Evolutionary conservation across 2,113 vertebrate species (phyloP), one percentile per base, ranked within the genome.

Genomic region (Alectura lathami): DNA sequence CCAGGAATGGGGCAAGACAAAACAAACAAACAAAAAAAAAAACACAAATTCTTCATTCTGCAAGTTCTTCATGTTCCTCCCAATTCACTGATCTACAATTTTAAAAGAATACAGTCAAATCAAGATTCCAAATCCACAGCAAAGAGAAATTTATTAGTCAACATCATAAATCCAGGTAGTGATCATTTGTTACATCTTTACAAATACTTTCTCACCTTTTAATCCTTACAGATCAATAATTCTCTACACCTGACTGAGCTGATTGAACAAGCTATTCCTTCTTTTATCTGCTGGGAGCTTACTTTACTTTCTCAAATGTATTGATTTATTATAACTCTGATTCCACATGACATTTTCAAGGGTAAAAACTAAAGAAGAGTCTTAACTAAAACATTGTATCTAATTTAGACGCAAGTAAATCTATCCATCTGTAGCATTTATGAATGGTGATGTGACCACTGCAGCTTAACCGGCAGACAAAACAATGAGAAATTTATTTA

Each of bases 271-370:
- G 20, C 15, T 6, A 56, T 53, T 79, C 7, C 34, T n/a, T 76
- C 24, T 91, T 84, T 89, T 38, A 67, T 15, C 10, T 17, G 4
- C 6, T 82, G 38, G n/a, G 20, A 76, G 64, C 8, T 26, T 50
- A 36, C 22, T 91, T 82, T 64, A 21, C 69, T 87, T 89, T 89
- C 67, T 48, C 13, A 68, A 67, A 68, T 30, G 4, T 80, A 67
- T 27, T 45, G 22, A 4, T 53, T 86, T 70, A n/a, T 18, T 83
- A 3, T 38, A 80, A 38, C 48, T 56, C 51, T 62, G 51, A 76
- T 13, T 73, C 34, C 14, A 74, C 6, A 69, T 5, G 88, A 45
- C 72, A 86, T 81, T 6, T 32, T 29, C 13, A 6, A 70, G 0
- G 2, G 32, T 70, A 30, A 83, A 68, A 85, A 75, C 2, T 72